Evolutionary conservation across 2,888 invertebrate genomes (phyloP), one percentile per base, ranked within the genome.

Genomic region (Coleophora flavipennella): DNA sequence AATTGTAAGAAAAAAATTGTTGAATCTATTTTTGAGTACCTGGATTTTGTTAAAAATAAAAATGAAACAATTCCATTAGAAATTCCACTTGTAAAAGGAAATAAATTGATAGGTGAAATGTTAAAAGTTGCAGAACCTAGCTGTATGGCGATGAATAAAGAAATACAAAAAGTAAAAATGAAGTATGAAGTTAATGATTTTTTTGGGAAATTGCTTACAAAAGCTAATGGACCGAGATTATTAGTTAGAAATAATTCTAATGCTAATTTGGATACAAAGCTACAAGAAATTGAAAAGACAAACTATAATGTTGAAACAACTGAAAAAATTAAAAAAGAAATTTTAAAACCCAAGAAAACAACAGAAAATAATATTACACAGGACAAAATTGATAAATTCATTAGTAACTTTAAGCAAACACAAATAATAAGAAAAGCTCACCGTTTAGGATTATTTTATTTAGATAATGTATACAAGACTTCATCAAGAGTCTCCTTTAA

Each of bases 21-120:
- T 27, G 54, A 68, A 12, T 50, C 52, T 31, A 46, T 75, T 8
- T 25, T 46, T 2, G 56, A 57, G 43, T 65, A 59, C 43, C 43
- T 57, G 29, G 20, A 39, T 3, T 39, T 57, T 28, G 27, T 56
- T 14, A 44, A 38, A 40, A 43, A 53, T 7, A 48, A 13, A 8
- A 39, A 33, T 13, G 31, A 36, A n/a, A 44, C 25, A 2, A 40
- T 43, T 1, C 44, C 50, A 6, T 12, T 37, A 2, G 13, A 42
- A 4, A 53, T 67, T 48, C 45, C 60, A 3, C 47, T 71, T 36
- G 49, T 66, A 11, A 53, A 44, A 47, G 48, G 56, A 38, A 73
- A 77, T 48, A 56, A 65, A 39, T 44, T 77, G n/a, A 33, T 76
- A n/a, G 62, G 65, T 46, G 71, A 73, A 45, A 39, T 63, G 28